Base-by-base conservation (phyloP, 2,888 invertebrate species). In the Heteropelma amictum region DNA sequence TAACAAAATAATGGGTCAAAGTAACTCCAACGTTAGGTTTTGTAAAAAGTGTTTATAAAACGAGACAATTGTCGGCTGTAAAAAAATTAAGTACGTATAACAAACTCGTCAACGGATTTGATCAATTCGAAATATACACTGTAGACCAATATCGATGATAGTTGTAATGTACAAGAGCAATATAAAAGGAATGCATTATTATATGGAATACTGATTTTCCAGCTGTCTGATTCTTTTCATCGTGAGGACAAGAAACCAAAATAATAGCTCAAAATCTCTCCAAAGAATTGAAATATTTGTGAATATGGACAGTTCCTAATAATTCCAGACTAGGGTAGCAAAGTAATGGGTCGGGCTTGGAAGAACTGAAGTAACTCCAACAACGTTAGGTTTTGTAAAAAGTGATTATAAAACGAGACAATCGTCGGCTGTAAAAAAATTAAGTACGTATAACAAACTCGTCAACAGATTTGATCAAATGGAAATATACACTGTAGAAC, bases 151-250 rank as follows among this genome's bases (percentile, higher is more conserved):
- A 6, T 19, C 4, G n/a, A 30, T n/a, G n/a, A 33, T 10, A 5
- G 12, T n/a, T 10, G n/a, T 12, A 35, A 30, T 21, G 17, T 10
- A 8, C 33, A 51, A 8, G 19, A 28, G 14, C 14, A 7, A 17
- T 54, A 56, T 45, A 56, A 54, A 64, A 5, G 64, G 51, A 64
- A 64, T 64, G 64, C 51, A 40, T 40, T 17, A 7, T 35, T 28
- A 7, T 10, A 38, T 26, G 1, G 35, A 56, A 56, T 69, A 61
- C 69, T 61, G 69, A 14, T 51, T 61, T 21, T 42, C 40, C 35
- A 17, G 28, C 26, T 17, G 17, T 7, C 40, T 53, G 5, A 3
- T 12, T n/a, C 8, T 35, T 0, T 21, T 1, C 8, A 7, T 10
- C 14, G 2, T 51, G n/a, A n/a, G n/a, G n/a, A n/a, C n/a, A n/a